Evolutionary conservation across 2,888 invertebrate species (phyloP).

Genomic region (Sturmia bella): DNA sequence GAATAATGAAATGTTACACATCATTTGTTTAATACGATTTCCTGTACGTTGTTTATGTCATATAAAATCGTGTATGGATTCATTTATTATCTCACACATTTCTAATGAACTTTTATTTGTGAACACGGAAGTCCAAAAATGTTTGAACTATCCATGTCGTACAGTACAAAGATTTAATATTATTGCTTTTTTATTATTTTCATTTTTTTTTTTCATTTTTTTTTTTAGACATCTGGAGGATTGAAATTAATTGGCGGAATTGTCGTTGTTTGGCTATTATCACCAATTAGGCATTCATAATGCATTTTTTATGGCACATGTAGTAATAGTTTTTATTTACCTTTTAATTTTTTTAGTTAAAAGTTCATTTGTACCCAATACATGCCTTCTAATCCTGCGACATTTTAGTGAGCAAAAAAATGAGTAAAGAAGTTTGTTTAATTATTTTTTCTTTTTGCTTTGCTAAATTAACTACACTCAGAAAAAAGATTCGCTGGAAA

Average conservation of each 20-base stretch:
- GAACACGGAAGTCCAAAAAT: slow-evolving; percentile 61
- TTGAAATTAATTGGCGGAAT: slow-evolving; percentile 4
- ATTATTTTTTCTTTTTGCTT: too few species aligned
- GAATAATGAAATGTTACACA: slow-evolving; percentile 62
- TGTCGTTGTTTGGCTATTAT: not conserved
- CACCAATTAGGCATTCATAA: too few species aligned
- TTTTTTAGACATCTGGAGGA: slow-evolving; percentile 6
- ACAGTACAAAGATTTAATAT: not conserved
- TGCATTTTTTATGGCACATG: too few species aligned
- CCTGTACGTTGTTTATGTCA: slow-evolving; percentile 58
- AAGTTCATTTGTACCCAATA: too few species aligned
- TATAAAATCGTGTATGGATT: slow-evolving; percentile 48
- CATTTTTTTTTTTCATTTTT: slow-evolving; percentile 25
- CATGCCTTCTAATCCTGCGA: too few species aligned
- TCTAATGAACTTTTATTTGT: slow-evolving; percentile 47
- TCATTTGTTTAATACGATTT: slow-evolving; percentile 69
- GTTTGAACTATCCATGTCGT: not conserved
- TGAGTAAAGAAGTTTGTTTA: too few species aligned
- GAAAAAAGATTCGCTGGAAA: too few species aligned
- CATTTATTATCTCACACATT: slow-evolving; percentile 55
- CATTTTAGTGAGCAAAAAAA: too few species aligned
- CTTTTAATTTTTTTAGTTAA: too few species aligned
- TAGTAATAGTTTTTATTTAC: too few species aligned
- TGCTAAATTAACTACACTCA: too few species aligned
- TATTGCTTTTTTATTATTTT: not conserved